These are phyloP conservation scores for Sardinella longiceps DNA, from an alignment of 2,797 vertebrate species.

Conservation along the genomic window DNA sequence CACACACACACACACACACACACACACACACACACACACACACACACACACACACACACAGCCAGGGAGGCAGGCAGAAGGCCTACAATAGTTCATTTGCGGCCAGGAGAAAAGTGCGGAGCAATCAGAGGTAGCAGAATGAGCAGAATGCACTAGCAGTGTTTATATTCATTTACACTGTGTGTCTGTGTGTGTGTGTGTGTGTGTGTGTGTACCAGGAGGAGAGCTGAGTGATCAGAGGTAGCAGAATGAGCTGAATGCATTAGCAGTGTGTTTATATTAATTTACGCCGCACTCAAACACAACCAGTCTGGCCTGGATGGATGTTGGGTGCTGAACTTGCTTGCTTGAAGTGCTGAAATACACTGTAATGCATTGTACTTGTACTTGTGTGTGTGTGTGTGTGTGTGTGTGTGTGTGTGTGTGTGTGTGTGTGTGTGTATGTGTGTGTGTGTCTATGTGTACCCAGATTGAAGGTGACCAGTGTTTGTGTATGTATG, in stretches of 20 bases:
- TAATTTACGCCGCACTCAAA: neutral
- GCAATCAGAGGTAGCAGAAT: neutral
- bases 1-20: no score
- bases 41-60: no score
- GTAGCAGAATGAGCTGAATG: neutral
- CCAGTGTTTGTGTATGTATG: no score
- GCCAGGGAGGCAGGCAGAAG: neutral
- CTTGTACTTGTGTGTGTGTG: neutral
- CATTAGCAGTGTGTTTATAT: neutral
- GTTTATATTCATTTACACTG: constrained; percentile 3
- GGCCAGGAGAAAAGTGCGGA: neutral
- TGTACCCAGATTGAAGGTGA: no score
- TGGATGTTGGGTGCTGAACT: no score
- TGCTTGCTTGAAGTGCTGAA: no score
- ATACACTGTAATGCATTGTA: neutral
- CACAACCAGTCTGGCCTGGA: no score
- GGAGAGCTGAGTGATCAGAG: neutral
- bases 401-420: neutral
- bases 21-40: no score
- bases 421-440: neutral
- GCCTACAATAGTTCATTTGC: neutral
- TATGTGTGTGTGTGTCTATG: neutral
- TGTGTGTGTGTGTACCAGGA: no score
- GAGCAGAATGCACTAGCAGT: neutral
- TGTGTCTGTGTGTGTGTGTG: no score